Conservation (phyloP, 1,140 invertebrate species). For the Aphaenogaster rudis region DNA sequence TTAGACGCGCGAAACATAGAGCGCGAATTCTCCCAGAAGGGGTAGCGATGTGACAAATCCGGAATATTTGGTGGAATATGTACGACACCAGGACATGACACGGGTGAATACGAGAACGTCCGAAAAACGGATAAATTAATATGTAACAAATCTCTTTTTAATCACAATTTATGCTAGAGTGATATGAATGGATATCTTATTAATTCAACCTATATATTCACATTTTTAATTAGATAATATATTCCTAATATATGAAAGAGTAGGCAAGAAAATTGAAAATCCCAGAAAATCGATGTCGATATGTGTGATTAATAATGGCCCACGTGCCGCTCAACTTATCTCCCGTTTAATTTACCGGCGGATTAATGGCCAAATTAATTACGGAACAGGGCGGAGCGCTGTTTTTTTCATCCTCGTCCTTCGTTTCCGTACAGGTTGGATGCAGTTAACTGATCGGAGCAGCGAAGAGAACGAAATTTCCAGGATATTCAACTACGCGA, state of each 20-base stretch:
- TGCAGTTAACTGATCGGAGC: conserved; percentile 48
- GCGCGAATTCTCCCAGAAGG: conserved; percentile 55
- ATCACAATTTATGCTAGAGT: neutral
- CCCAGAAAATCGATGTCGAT: conserved; percentile 12
- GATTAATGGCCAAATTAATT: conserved; percentile 55
- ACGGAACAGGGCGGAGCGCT: conserved; percentile 12
- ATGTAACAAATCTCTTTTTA: neutral
- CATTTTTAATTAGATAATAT: conserved; percentile 3
- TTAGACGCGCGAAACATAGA: conserved; percentile 65
- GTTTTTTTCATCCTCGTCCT: conserved; percentile 19
- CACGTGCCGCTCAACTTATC: conserved; percentile 9
- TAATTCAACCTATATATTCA: neutral
- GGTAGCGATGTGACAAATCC: conserved; percentile 37
- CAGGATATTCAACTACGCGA: conserved; percentile 21
- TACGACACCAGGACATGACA: neutral
- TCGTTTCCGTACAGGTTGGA: conserved; percentile 40
- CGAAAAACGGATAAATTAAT: conserved; percentile 3
- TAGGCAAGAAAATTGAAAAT: neutral
- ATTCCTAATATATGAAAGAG: neutral
- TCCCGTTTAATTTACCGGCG: conserved; percentile 25
- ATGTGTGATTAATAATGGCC: conserved; percentile 23
- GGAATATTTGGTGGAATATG: conserved; percentile 15
- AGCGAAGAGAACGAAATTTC: conserved; percentile 37
- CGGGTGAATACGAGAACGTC: neutral
- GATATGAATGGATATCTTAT: neutral